Conservation (phyloP, 2,113 vertebrate genomes). For the Cephalopholis sonnerati region DNA sequence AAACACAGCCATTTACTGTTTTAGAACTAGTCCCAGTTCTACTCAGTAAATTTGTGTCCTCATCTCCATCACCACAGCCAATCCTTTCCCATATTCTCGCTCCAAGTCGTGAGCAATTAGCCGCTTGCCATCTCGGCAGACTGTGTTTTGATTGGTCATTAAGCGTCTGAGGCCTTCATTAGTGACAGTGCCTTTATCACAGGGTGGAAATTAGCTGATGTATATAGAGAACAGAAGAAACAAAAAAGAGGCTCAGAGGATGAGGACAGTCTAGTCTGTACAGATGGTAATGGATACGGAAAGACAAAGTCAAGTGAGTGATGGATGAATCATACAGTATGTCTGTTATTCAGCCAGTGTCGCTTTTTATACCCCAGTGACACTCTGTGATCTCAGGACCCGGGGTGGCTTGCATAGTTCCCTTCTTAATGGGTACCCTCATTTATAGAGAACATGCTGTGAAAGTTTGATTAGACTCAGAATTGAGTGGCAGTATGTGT, state of each 20-base stretch:
- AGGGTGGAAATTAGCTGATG: conserved; percentile 64
- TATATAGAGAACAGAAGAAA: conserved; percentile 42
- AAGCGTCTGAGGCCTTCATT: conserved; percentile 64
- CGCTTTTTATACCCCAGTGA: conserved; percentile 48
- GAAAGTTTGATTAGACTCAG: conserved; percentile 56
- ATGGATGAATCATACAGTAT: conserved; percentile 41
- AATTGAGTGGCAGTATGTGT: conserved; percentile 9
- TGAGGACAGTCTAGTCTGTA: conserved; percentile 14
- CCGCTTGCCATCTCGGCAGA: conserved; percentile 57
- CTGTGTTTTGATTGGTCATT: conserved; percentile 77
- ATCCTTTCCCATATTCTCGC: conserved; percentile 21
- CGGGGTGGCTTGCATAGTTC: conserved; percentile 34
- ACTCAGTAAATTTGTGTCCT: conserved; percentile 24
- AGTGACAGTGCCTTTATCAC: conserved; percentile 62
- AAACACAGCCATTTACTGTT: not conserved
- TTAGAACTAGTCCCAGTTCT: not conserved
- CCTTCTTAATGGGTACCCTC: conserved; percentile 56
- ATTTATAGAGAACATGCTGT: conserved; percentile 26
- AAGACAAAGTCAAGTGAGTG: conserved; percentile 31
- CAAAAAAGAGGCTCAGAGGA: conserved; percentile 31
- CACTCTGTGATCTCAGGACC: conserved; percentile 59
- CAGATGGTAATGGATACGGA: conserved; percentile 51
- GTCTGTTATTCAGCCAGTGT: conserved; percentile 33
- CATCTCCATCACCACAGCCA: conserved; percentile 33
- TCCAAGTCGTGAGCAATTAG: conserved; percentile 66